Conservation (phyloP, 2,888 invertebrate genomes). For the Chaetoderma sp. region DNA sequence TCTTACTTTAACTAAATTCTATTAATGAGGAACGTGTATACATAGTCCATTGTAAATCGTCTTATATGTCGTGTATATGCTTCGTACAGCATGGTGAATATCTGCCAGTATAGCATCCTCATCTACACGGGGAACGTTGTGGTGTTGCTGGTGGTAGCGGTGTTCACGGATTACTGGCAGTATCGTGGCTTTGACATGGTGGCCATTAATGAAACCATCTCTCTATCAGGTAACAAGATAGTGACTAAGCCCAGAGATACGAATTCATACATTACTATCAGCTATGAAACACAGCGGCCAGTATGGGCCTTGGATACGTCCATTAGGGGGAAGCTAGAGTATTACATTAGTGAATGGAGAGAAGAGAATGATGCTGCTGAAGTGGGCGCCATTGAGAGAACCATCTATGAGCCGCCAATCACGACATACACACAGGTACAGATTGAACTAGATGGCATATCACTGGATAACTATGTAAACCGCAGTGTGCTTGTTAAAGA, state of each 20-base stretch:
- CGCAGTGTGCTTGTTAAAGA: not conserved
- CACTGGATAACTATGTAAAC: not conserved
- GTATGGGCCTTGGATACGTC: too few species aligned
- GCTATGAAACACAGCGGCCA: too few species aligned
- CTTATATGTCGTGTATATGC: too few species aligned
- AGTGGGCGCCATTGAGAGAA: slow-evolving; percentile 3
- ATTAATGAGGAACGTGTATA: too few species aligned
- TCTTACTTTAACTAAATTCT: too few species aligned
- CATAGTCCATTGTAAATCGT: too few species aligned
- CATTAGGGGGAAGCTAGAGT: not conserved
- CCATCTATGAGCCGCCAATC: slow-evolving; percentile 45
- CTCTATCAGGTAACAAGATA: slow-evolving; percentile 33
- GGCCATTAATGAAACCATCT: slow-evolving; percentile 34
- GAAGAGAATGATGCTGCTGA: not conserved
- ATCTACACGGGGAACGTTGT: slow-evolving; percentile 58
- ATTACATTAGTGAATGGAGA: not conserved
- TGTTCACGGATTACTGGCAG: slow-evolving; percentile 62
- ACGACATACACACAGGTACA: slow-evolving; percentile 30
- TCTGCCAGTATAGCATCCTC: slow-evolving; percentile 58
- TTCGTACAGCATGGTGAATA: slow-evolving; percentile 30
- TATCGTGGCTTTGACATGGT: slow-evolving; percentile 49
- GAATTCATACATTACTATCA: slow-evolving; percentile 45
- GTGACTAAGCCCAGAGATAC: slow-evolving; percentile 47
- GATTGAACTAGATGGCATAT: not conserved
- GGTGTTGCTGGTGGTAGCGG: slow-evolving; percentile 52